Evolutionary conservation across 2,888 invertebrate species (phyloP), one percentile per base, ranked within the genome.

Genomic region (Perizoma flavofasciatum): DNA sequence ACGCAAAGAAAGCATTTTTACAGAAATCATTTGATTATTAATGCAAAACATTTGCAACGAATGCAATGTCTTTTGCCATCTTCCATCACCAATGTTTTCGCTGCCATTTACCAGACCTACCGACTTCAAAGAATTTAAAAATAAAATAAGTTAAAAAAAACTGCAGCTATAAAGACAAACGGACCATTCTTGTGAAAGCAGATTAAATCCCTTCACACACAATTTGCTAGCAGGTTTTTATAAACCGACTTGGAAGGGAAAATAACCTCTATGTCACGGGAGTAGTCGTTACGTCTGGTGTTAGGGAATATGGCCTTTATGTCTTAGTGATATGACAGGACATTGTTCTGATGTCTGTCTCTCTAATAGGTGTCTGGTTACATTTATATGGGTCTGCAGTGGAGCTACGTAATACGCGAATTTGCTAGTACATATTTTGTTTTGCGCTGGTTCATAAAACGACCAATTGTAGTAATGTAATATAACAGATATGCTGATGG

Each of bases 191-290:
- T 79, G 79, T 79, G 79, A 81, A 81, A 75, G 72, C 80, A 82
- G 84, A 85, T 85, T 82, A 85, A 86, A 82, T 85, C 81, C 82
- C 79, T 82, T 86, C 78, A 85, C 83, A 83, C 83, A 70, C 86
- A 85, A 87, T 87, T 86, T 84, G 80, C 75, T 73, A 74, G 50
- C 56, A 41, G n/a, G 57, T 61, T 61, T 57, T 61, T 61, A 61
- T 43, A 32, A 57, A 49, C 45, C 10, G 49, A 50, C 50, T 22
- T 57, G 61, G 50, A 54, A 57, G 50, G 54, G 41, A 54, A 57
- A 54, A 57, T 61, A 77, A 70, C 70, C 71, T 77, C 72, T 61
- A 43, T 57, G 22, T 40, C 49, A 41, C 37, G 9, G 39, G 41
- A 35, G 53, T 40, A 50, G 39, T 53, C 73, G 73, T 79, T 74